phyloP scores from a whole-genome alignment of 2,888 invertebrate genomes.

The Actias luna region DNA sequence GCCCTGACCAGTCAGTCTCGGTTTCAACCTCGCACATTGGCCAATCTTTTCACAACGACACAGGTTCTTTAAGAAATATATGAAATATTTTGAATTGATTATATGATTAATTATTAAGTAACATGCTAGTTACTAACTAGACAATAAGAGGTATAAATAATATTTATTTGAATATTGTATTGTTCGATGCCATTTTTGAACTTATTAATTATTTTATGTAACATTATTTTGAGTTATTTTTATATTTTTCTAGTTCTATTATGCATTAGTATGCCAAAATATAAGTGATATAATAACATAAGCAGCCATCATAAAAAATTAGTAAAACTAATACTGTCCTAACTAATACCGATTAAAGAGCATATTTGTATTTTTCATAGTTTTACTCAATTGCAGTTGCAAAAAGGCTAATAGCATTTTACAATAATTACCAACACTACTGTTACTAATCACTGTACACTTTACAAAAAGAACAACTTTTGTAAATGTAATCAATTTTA shows the following conservation, averaged over 20 bases:
- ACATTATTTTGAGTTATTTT: neutral
- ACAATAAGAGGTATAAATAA: too few species aligned
- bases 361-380: neutral
- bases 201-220: neutral
- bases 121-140: too few species aligned
- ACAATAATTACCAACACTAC: too few species aligned
- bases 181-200: neutral
- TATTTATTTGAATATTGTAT: neutral
- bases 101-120: too few species aligned
- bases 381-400: neutral
- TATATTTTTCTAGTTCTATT: neutral
- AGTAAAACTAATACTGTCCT: neutral
- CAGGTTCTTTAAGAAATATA: too few species aligned
- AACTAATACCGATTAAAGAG: neutral
- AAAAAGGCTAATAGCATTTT: too few species aligned
- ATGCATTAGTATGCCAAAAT: neutral
- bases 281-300: neutral
- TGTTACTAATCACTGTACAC: too few species aligned
- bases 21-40: too few species aligned
- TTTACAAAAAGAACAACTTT: neutral
- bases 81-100: too few species aligned
- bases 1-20: too few species aligned
- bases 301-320: neutral
- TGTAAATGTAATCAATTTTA: conserved; percentile 27
- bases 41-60: too few species aligned